Evolutionary conservation across 2,888 invertebrate species (phyloP).

Genomic region (Strigamia transsilvanica): DNA sequence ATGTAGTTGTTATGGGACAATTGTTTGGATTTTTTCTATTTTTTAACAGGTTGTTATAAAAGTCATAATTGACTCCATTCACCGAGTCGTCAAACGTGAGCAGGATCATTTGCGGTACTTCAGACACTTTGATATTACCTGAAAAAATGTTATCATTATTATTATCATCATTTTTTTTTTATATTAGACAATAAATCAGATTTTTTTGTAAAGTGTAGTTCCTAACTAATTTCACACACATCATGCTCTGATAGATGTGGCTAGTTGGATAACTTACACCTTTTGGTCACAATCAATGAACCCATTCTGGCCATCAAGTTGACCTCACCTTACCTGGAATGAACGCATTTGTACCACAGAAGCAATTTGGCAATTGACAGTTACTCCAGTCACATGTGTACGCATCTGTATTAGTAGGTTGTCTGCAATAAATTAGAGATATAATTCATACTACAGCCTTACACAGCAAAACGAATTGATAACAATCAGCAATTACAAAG

Average conservation of each 20-base stretch:
- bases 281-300: constrained; percentile 1
- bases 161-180: background rate
- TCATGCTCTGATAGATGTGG: background rate
- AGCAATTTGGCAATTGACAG: constrained; percentile 38
- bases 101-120: constrained; percentile 88
- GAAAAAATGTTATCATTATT: constrained; percentile 58
- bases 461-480: too few relatives aligned
- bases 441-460: background rate
- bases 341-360: constrained; percentile 29
- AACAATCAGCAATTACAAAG: too few relatives aligned
- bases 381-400: constrained; percentile 5
- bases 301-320: constrained; percentile 13
- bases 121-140: constrained; percentile 83
- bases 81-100: constrained; percentile 94
- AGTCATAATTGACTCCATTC: constrained; percentile 91
- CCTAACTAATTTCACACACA: background rate
- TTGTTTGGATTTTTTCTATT: constrained; percentile 90
- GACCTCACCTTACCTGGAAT: constrained; percentile 35
- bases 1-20: constrained; percentile 89
- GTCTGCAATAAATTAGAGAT: constrained; percentile 16
- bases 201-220: background rate
- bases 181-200: background rate
- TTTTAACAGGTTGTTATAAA: constrained; percentile 87
- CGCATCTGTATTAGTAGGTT: background rate
- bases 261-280: background rate